Base-by-base conservation (phyloP, 2,888 invertebrate genomes). In the Dioctria rufipes region DNA sequence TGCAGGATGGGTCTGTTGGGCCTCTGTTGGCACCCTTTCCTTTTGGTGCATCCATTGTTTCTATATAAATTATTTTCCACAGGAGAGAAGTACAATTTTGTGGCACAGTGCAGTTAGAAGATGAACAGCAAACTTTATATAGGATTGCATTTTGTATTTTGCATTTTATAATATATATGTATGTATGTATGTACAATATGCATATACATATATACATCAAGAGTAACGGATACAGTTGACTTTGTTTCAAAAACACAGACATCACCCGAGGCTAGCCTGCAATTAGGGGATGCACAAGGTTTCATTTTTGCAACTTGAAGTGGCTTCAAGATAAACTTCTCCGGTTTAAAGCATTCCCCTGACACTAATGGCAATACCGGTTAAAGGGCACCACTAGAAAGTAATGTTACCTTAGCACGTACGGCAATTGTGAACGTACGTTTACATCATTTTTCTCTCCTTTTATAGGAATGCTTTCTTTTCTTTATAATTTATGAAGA, bases 201-300 rank as follows among this genome's bases (percentile, higher is more conserved):
- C 25, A 25, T 1, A 25, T 25, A 25, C 25, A 25, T 25, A 25
- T 25, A 25, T 25, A 25, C 2, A 25, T 25, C 2, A 25, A 25
- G 25, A 25, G 25, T 25, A 25, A 2, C 25, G 25, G 25, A 25
- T 25, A 25, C 25, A 25, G 25, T 25, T 2, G 25, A 25, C 25
- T 25, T 25, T 25, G 25, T 25, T 25, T 25, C 25, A 25, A 79
- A 67, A 81, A 71, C 73, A 79, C 79, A 80, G 81, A 81, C 80
- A 61, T 39, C n/a, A 66, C 81, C 81, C 13, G 43, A 60, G 46
- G 81, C 78, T 54, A 66, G 42, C 65, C 75, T 79, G 79, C 81
- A 81, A 81, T 81, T 81, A 81, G 81, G 58, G 61, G 46, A 66
- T 54, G 69, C 51, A 60, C 78, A 58, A 79, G 42, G 25, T 79